Evolutionary conservation across 2,113 vertebrate genomes (phyloP).

Genomic region (Ornithorhynchus anatinus): DNA sequence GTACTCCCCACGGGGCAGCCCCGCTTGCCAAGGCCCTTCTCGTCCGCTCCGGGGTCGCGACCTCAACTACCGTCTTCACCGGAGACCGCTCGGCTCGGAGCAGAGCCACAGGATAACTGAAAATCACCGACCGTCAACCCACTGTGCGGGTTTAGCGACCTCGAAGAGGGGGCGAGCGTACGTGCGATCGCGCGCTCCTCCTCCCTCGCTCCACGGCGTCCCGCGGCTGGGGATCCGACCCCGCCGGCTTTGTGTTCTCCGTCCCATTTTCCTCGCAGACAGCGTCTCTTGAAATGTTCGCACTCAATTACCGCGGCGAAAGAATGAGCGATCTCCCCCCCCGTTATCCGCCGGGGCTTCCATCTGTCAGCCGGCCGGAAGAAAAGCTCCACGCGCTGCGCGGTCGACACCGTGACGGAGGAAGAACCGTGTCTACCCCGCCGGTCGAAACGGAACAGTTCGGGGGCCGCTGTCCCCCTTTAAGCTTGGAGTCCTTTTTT

Average conservation of each 20-base stretch:
- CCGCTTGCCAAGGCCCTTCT: no score
- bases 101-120: no score
- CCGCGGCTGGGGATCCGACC: not conserved
- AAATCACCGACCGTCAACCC: no score
- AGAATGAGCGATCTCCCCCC: not conserved
- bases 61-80: no score
- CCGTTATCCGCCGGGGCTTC: not conserved
- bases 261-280: not conserved
- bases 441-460: not conserved
- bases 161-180: no score
- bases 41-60: no score
- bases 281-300: slow-evolving; percentile 17
- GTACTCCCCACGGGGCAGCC: no score
- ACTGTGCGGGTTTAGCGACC: no score
- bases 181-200: no score
- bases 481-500: not conserved
- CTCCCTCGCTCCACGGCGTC: no score
- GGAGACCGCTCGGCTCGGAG: no score
- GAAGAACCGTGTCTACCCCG: not conserved
- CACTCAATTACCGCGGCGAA: slow-evolving; percentile 18
- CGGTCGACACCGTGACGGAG: not conserved
- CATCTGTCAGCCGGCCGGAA: not conserved
- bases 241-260: not conserved
- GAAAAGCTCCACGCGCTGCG: not conserved
- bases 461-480: not conserved